Base-by-base conservation (phyloP, 1,140 invertebrate species). In the Zaprionus davidi region DNA sequence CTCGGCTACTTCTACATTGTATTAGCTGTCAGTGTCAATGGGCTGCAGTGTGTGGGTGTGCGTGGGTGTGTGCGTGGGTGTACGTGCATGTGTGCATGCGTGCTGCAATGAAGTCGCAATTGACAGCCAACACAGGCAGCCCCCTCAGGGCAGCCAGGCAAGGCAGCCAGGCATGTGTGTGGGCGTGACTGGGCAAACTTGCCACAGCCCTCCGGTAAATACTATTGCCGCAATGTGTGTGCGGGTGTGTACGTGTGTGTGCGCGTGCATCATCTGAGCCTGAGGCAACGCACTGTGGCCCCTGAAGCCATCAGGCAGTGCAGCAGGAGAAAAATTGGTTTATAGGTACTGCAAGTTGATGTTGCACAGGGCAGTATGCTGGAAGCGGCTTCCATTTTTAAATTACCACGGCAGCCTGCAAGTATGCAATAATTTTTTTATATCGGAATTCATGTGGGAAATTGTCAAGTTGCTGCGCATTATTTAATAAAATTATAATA, bases 1-100 rank as follows among this genome's bases (percentile, higher is more conserved):
- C 81, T 75, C 36, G 53, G 59, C 72, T 64, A 79, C 71, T 78
- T 53, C 49, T 69, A 71, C 76, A 86, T 77, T 87, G 83, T 82
- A 87, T 83, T 71, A 76, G 57, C 70, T 78, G 84, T 60, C 64
- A 71, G 71, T 69, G 12, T 44, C 28, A 51, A 13, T 46, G 41
- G 20, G 58, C 36, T 12, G 24, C 20, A 20, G 31, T 60, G 17
- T 62, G 28, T n/a, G 26, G n/a, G 66, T 22, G 11, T 56, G 38
- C 36, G 64, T 17, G 63, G 62, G 17, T 38, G 46, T 20, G 58
- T 31, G 49, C 15, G 56, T 56, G 20, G 22, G 28, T 31, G 58
- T 49, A 53, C 57, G 58, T 36, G 24, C 57, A 26, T 13, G 22
- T 36, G n/a, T 51, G 55, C 66, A 51, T 71, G 77, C 66, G 64